A percentile compares a stretch with the other conserved stretches of the same genome.
These are phyloP conservation scores for Stenoptilia bipunctidactyla DNA, from an alignment of 2,888 invertebrate genomes.

Conservation along the genomic window DNA sequence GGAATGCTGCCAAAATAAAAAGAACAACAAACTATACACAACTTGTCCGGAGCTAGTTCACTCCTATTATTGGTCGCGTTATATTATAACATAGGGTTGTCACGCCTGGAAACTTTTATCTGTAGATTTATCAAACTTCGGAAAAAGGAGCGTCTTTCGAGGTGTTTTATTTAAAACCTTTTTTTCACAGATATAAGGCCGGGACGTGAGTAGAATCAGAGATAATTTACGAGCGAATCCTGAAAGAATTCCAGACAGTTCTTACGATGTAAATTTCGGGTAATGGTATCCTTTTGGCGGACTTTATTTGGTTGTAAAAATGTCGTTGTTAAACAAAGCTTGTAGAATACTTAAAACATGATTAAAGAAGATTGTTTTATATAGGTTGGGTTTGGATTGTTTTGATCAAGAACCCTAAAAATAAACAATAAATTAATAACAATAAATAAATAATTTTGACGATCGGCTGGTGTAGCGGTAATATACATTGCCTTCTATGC, in stretches of 20 bases:
- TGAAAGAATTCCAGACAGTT: neutral
- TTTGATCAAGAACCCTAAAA: too few species aligned
- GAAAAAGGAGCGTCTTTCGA: neutral
- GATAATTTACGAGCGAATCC: neutral
- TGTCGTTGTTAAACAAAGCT: neutral
- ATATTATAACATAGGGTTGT: neutral
- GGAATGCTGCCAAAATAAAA: slow-evolving; percentile 28
- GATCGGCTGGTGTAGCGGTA: too few species aligned
- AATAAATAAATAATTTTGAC: too few species aligned
- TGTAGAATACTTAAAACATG: too few species aligned
- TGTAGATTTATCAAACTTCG: neutral
- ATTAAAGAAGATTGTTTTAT: too few species aligned
- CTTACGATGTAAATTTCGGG: neutral
- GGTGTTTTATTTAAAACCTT: neutral
- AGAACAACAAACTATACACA: slow-evolving; percentile 19
- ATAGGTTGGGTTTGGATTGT: too few species aligned
- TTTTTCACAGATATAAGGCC: slow-evolving; percentile 1
- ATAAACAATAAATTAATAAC: too few species aligned
- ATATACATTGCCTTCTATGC: too few species aligned
- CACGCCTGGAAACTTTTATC: neutral
- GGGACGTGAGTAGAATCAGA: neutral
- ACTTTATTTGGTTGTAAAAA: neutral
- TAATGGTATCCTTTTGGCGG: neutral
- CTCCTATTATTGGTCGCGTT: neutral
- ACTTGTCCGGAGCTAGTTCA: slow-evolving; percentile 3